A percentile compares a stretch with the other conserved stretches of the same genome.
These are phyloP conservation scores for Glyphotaelius pellucidus DNA, from an alignment of 2,888 invertebrate species.

Conservation along the genomic window DNA sequence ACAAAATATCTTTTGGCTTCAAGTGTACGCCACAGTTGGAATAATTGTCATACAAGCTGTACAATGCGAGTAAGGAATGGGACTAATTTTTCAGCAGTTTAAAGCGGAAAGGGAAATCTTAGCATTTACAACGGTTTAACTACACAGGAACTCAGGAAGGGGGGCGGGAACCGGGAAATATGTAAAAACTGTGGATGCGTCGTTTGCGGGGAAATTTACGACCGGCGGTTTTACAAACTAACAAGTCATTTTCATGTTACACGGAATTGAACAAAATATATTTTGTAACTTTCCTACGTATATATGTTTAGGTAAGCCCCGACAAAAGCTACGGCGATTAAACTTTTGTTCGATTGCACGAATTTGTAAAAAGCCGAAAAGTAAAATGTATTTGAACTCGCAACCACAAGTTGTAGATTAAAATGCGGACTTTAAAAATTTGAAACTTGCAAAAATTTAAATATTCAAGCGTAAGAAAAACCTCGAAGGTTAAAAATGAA, in stretches of 20 bases:
- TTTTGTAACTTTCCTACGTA: neutral
- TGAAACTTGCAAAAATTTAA: no score
- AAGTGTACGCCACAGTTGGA: neutral
- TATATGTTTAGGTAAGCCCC: neutral
- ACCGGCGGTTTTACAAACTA: neutral
- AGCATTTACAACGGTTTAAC: constrained; percentile 6
- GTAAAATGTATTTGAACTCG: no score
- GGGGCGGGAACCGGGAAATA: neutral
- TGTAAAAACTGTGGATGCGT: constrained; percentile 1
- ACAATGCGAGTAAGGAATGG: constrained; percentile 22
- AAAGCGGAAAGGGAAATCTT: neutral
- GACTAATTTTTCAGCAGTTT: constrained; percentile 21
- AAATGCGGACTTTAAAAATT: no score
- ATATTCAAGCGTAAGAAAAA: no score
- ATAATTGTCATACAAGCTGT: constrained; percentile 31
- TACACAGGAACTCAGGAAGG: neutral
- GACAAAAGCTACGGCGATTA: neutral
- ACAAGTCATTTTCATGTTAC: neutral
- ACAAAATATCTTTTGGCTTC: neutral
- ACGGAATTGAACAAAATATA: neutral
- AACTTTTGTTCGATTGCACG: no score
- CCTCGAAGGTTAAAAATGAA: no score
- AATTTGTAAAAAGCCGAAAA: no score
- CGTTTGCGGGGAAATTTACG: neutral
- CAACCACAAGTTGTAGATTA: no score